Conservation (phyloP, 2,113 vertebrate species). For the Corapipo altera region DNA sequence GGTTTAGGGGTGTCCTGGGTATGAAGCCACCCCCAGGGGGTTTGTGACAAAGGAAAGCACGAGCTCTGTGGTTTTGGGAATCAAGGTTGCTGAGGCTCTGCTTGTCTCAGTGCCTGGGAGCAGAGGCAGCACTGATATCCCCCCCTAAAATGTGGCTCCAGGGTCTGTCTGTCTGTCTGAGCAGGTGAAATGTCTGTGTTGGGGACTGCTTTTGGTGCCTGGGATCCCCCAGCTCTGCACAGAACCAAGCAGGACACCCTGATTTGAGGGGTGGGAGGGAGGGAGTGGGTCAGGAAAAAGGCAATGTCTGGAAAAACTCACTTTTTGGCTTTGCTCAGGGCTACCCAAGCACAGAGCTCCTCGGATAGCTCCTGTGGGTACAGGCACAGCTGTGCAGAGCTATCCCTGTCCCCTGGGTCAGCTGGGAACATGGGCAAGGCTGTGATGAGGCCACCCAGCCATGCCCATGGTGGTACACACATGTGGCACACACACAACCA, state of each 20-base stretch:
- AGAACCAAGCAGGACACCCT: background rate
- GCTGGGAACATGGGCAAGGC: fast-evolving
- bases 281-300: background rate
- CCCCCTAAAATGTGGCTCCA: background rate
- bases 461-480: fast-evolving
- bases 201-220: background rate
- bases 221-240: too few species aligned
- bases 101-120: background rate
- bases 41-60: background rate
- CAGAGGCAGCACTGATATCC: background rate
- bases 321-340: background rate
- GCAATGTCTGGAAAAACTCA: background rate
- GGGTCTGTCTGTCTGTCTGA: background rate
- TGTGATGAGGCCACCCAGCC: background rate
- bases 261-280: fast-evolving
- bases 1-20: background rate
- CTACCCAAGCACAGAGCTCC: background rate
- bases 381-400: background rate
- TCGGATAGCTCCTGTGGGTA: background rate
- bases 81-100: fast-evolving
- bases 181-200: background rate
- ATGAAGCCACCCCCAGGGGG: fast-evolving
- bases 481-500: background rate
- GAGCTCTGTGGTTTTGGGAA: background rate
- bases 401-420: fast-evolving